Evolutionary conservation across 2,797 vertebrate species (phyloP), one percentile per base, ranked within the genome.

Genomic region (Gephyroberyx darwinii): DNA sequence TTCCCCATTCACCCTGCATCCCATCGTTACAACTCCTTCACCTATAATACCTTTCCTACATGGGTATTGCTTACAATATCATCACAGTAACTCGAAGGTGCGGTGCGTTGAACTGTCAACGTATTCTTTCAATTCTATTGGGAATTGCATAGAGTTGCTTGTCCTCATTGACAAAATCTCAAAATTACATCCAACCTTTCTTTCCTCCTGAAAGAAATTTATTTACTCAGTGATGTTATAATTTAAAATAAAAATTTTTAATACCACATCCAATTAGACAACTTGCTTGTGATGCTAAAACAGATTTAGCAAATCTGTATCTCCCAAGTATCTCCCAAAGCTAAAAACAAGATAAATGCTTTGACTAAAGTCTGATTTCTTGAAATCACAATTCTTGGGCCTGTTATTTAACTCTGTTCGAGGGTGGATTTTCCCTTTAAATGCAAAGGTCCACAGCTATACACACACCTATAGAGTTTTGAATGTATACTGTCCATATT

Each of bases 121-220:
- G 30, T 55, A 75, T 63, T 69, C 33, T 51, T 57, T 35, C 56
- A 74, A 48, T 65, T 67, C 57, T 77, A 50, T 52, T 78, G 58
- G 64, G 58, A 71, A 86, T 91, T 92, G 91, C 91, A 91, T 91
- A 91, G 91, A 88, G 77, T 76, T 72, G 33, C 71, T 78, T 64
- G 56, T 64, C 71, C 50, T 78, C 55, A 20, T 45, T 50, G 62
- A 72, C 60, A 77, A 73, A 55, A 51, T 62, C 35, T 35, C 41
- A 59, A 14, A 61, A 50, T 35, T 13, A 22, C 43, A 22, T 50
- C 17, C 59, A 79, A 71, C 8, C 12, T 30, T 59, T 26, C 8
- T 55, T 75, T 22, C 33, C 14, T 56, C n/a, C 37, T 56, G 4
- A 33, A 8, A 67, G 20, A 47, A 39, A 4, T 35, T 64, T 45